A percentile compares a stretch with the other conserved stretches of the same genome.
Conservation (phyloP, 2,888 invertebrate genomes). For the Plagodis dolabraria region DNA sequence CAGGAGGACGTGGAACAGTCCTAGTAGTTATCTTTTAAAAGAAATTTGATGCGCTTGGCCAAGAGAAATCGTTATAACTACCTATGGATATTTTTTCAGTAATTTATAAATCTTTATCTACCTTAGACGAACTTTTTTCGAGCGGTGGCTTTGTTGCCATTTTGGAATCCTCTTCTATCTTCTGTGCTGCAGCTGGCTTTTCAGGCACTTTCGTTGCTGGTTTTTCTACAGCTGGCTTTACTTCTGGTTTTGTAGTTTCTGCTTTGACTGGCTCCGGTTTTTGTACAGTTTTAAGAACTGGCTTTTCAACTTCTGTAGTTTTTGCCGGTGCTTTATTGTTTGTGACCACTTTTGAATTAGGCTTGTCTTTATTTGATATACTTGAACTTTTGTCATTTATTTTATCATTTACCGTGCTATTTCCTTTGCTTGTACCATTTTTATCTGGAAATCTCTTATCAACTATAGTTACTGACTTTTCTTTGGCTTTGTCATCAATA, state of each 20-base stretch:
- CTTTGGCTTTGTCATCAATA: conserved; percentile 74
- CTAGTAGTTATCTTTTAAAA: too few species aligned
- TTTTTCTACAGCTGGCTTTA: conserved; percentile 38
- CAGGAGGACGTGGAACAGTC: too few species aligned
- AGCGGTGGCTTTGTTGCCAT: conserved; percentile 80
- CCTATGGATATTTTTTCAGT: too few species aligned
- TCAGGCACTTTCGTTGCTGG: conserved; percentile 47
- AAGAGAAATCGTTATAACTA: too few species aligned
- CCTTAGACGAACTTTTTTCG: conserved; percentile 74
- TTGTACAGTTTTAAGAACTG: conserved; percentile 38
- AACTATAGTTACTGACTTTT: conserved; percentile 74
- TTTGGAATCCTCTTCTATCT: conserved; percentile 62
- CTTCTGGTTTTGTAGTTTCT: conserved; percentile 28
- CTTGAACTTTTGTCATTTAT: conserved; percentile 41
- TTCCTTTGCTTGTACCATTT: conserved; percentile 56
- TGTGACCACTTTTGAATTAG: conserved; percentile 39
- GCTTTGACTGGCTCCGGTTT: conserved; percentile 36
- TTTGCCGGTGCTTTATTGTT: conserved; percentile 47
- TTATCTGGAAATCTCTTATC: conserved; percentile 65
- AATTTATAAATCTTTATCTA: conserved; percentile 34
- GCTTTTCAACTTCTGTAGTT: conserved; percentile 42
- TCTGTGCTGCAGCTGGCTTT: conserved; percentile 50
- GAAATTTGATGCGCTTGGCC: too few species aligned
- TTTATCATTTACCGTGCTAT: conserved; percentile 47
- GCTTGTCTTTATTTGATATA: conserved; percentile 46